These are phyloP conservation scores for Serranus cabrilla DNA, from an alignment of 2,797 vertebrate species.

Conservation along the genomic window DNA sequence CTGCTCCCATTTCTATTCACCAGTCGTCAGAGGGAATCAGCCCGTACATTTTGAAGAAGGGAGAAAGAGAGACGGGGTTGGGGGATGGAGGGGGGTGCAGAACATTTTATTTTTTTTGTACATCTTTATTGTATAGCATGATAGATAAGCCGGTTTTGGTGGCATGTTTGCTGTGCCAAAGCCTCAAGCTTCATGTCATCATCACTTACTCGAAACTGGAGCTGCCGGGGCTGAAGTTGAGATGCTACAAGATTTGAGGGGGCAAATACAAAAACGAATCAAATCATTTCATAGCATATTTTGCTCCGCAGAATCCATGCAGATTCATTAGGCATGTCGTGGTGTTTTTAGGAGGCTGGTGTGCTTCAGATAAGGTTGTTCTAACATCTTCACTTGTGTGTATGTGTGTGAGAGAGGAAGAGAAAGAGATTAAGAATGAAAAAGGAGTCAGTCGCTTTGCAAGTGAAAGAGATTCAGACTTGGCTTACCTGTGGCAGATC, in stretches of 20 bases:
- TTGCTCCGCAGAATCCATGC: conserved; percentile 44
- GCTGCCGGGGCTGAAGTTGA: conserved; percentile 39
- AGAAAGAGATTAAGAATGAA: conserved; percentile 50
- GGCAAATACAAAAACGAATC: conserved; percentile 58
- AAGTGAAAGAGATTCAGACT: conserved; percentile 63
- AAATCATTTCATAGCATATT: conserved; percentile 55
- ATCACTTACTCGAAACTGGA: conserved; percentile 52
- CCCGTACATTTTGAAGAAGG: conserved; percentile 40
- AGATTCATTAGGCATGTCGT: conserved; percentile 68
- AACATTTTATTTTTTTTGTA: conserved; percentile 36
- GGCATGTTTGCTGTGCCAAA: conserved; percentile 36
- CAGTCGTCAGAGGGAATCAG: conserved; percentile 68
- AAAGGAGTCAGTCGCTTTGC: conserved; percentile 43
- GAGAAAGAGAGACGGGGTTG: conserved; percentile 9
- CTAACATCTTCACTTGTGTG: conserved; percentile 26
- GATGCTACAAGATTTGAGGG: conserved; percentile 42
- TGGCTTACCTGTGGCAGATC: conserved; percentile 67
- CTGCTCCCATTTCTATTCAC: conserved; percentile 77
- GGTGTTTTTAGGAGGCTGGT: conserved; percentile 64
- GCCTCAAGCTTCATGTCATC: conserved; percentile 62
- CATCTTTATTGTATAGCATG: conserved; percentile 39
- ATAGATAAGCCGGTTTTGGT: conserved; percentile 55
- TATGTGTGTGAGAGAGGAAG: background rate
- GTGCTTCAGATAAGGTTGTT: conserved; percentile 61
- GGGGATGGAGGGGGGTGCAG: conserved; percentile 9